Evolutionary conservation across 2,888 invertebrate genomes (phyloP), one percentile per base, ranked within the genome.

Genomic region (Dryomyza anilis): DNA sequence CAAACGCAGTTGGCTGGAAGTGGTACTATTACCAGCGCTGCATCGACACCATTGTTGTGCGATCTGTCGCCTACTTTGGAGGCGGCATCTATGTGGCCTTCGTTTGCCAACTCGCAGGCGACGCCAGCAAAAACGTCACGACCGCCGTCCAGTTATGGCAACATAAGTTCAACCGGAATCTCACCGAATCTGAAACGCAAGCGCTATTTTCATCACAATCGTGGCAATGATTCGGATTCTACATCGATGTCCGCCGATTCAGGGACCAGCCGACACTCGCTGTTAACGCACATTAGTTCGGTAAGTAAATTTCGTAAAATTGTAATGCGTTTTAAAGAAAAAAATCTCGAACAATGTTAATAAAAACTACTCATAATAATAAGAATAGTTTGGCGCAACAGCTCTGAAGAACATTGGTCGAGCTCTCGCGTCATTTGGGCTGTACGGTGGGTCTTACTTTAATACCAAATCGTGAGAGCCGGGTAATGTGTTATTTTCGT

Each of bases 191-290:
- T 74, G 2, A 85, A 84, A 70, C 71, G 82, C 39, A 81, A 80
- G 69, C 78, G 82, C 29, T 80, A 76, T 64, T 43, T 23, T 16
- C 73, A 77, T 50, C 69, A 73, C 53, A 80, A 74, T 65, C 78
- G 79, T 3, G 80, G 79, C 27, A 81, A 81, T 19, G 82, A 81
- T 46, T 83, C 86, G 66, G 84, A 82, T 55, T 89, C 88, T 0
- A 88, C 87, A 0, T 91, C 91, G 0, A 80, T 89, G 68, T 91
- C 91, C 0, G 88, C 88, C 0, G 90, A 90, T 62, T 91, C 91
- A 0, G 86, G 87, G 0, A 86, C 86, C 1, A 90, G 90, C 16
- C 85, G 87, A 48, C 85, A 87, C 58, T 86, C 87, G 0, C 76
- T 83, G 46, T 76, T 85, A 73, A 85, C 84, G 3, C 85, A 85